A percentile compares a stretch with the other conserved stretches of the same genome.
Conservation (phyloP, 1,140 invertebrate genomes). For the Bathynomus jamesi region DNA sequence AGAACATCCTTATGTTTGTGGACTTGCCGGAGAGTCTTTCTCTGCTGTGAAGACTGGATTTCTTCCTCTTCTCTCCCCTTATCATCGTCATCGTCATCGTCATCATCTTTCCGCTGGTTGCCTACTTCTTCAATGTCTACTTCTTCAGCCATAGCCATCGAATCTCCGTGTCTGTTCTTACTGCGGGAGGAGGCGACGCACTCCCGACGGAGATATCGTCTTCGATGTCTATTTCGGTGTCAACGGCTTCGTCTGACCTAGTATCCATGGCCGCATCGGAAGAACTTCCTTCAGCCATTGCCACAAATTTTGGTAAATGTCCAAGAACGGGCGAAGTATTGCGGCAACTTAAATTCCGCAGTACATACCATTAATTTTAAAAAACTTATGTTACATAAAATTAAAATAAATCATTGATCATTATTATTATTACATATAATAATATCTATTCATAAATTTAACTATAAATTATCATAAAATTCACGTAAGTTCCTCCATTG, state of each 20-base stretch:
- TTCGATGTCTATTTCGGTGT: neutral
- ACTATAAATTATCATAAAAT: too few relatives aligned
- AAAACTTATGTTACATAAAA: too few relatives aligned
- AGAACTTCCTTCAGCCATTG: neutral
- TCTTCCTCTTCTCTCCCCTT: neutral
- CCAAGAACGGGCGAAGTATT: neutral
- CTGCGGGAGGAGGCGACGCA: neutral
- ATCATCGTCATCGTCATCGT: too few relatives aligned
- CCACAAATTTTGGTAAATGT: neutral
- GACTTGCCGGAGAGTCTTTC: neutral
- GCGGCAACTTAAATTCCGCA: neutral
- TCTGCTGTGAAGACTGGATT: neutral
- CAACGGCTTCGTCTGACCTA: neutral
- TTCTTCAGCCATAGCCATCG: neutral
- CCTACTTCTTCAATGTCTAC: neutral
- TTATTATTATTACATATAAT: too few relatives aligned
- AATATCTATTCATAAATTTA: too few relatives aligned
- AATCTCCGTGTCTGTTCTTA: neutral
- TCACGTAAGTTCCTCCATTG: too few relatives aligned
- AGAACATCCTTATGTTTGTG: neutral
- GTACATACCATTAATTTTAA: conserved; percentile 1
- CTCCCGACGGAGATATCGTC: neutral
- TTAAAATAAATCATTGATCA: too few relatives aligned
- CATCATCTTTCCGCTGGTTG: too few relatives aligned
- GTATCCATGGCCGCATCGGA: neutral